Conservation (phyloP, 2,797 vertebrate genomes). For the Mus caroli region DNA sequence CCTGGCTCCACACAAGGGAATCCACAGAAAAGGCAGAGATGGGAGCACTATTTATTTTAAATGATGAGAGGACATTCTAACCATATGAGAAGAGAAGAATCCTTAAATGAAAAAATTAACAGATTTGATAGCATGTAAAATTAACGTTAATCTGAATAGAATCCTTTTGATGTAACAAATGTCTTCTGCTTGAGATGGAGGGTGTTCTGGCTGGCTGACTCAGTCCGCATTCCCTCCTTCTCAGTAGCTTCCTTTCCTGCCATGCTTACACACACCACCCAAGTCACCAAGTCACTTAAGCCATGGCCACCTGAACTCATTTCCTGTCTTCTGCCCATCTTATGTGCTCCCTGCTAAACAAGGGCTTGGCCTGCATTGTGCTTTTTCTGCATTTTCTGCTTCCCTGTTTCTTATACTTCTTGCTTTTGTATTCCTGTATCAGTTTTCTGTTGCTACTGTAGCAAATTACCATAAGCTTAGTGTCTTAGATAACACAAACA, state of each 20-base stretch:
- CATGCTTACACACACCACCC: rapidly evolving
- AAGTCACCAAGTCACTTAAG: neutral
- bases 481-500: neutral
- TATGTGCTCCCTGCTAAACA: neutral
- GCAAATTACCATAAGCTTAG: neutral
- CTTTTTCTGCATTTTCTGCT: neutral
- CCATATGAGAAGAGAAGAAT: neutral
- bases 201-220: neutral
- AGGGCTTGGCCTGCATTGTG: neutral
- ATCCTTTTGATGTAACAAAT: neutral
- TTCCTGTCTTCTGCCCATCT: neutral
- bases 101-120: neutral
- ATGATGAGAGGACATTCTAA: neutral
- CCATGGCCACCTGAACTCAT: neutral
- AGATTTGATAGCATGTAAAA: neutral
- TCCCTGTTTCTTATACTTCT: neutral
- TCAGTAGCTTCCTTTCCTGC: neutral
- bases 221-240: neutral
- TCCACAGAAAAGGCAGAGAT: neutral
- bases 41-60: neutral
- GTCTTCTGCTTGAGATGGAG: neutral
- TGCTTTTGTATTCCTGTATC: neutral
- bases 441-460: neutral
- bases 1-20: neutral
- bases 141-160: neutral